These are phyloP conservation scores for Megaustenia siamemsis DNA, from an alignment of 2,888 invertebrate genomes.

Conservation along the genomic window DNA sequence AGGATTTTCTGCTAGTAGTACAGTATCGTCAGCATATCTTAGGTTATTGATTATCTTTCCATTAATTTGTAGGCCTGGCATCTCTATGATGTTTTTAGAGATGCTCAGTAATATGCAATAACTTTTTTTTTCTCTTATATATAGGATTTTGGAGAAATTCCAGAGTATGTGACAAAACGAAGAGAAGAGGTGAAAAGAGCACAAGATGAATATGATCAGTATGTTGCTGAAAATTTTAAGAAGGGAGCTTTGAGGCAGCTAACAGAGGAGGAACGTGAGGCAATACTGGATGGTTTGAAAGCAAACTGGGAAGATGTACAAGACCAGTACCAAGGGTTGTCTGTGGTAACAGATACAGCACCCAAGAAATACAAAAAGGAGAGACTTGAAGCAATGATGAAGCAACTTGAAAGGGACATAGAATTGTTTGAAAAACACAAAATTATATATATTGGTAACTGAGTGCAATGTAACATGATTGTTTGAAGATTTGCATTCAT, in stretches of 20 bases:
- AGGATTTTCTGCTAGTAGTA: no score
- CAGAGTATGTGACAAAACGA: slow-evolving; percentile 84
- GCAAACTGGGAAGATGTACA: slow-evolving; percentile 90
- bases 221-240: slow-evolving; percentile 77
- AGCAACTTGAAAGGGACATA: slow-evolving; percentile 91
- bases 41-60: no score
- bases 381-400: slow-evolving; percentile 88
- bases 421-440: slow-evolving; percentile 89
- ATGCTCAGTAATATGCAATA: background rate
- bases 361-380: slow-evolving; percentile 90
- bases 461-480: no score
- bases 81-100: no score
- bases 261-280: slow-evolving; percentile 71
- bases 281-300: slow-evolving; percentile 81
- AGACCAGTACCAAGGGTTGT: slow-evolving; percentile 88
- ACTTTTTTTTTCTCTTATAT: background rate
- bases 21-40: no score
- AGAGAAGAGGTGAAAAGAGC: slow-evolving; percentile 78
- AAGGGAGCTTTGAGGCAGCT: slow-evolving; percentile 78
- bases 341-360: slow-evolving; percentile 92
- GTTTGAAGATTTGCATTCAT: no score
- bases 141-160: slow-evolving; percentile 86
- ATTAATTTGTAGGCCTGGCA: no score
- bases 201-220: slow-evolving; percentile 79
- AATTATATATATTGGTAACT: slow-evolving; percentile 78